Evolutionary conservation across 2,888 invertebrate genomes (phyloP), one percentile per base, ranked within the genome.

Genomic region (Volucella inflata): DNA sequence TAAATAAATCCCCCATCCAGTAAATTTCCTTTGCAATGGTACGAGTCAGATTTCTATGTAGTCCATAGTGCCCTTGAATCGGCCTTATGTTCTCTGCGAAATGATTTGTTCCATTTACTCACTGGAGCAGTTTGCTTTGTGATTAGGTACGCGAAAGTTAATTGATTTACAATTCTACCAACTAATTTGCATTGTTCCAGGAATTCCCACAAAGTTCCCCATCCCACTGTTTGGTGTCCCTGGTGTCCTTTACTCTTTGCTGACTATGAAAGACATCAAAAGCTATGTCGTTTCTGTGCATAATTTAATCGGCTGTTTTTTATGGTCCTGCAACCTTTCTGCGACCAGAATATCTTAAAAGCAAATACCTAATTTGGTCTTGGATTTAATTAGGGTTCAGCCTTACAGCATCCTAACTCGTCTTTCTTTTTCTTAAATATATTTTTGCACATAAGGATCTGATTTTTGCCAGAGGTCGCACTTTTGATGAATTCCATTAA

Each of bases 81-180:
- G 42, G 50, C 57, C 64, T 70, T 51, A 68, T 76, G 50, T 40
- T 76, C 77, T 30, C 0, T 14, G 65, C 62, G 44, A 53, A 71
- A 76, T 76, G 80, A 80, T 85, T 85, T 84, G 75, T 76, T 81
- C 76, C 71, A 68, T 85, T 76, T 80, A 70, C 60, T 76, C 60
- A 57, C 48, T 14, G 60, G 42, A 42, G 67, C 67, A 30, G 76
- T 59, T 79, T 79, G 81, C 81, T 60, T 81, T 85, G 77, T 85
- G 81, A 85, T 85, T 85, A 85, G 68, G 81, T 71, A 65, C 81
- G 72, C 81, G 60, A 68, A 85, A 85, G 85, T 85, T 85, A 85
- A 85, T 85, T 85, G 85, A 85, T 81, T 85, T 85, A 77, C 81
- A 85, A 81, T 85, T 85, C 81, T 14, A 72, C 46, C 50, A 68